A percentile compares a stretch with the other conserved stretches of the same genome.
phyloP scores from a whole-genome alignment of 2,888 invertebrate species.

The Eupithecia tripunctaria region DNA sequence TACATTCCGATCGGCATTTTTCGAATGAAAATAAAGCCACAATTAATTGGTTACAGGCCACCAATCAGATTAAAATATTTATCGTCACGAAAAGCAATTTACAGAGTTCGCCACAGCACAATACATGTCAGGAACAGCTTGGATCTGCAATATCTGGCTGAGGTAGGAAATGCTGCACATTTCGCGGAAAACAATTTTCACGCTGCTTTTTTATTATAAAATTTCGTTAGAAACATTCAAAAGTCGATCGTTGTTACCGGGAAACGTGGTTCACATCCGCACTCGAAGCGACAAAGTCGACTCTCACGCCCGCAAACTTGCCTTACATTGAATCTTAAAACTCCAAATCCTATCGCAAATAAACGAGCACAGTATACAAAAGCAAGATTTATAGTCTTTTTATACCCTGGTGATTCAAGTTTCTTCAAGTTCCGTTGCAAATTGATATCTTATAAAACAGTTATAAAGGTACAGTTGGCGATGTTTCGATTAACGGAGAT shows the following conservation, averaged over 20 bases:
- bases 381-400: constrained; percentile 61
- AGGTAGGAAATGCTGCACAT: constrained; percentile 67
- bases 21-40: constrained; percentile 69
- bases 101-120: constrained; percentile 78
- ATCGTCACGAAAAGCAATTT: constrained; percentile 82
- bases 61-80: constrained; percentile 83
- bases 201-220: constrained; percentile 46
- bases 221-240: constrained; percentile 33
- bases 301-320: constrained; percentile 35
- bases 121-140: constrained; percentile 77
- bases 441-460: constrained; percentile 61
- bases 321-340: constrained; percentile 52
- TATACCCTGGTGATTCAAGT: constrained; percentile 62
- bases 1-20: constrained; percentile 46
- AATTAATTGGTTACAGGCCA: constrained; percentile 80
- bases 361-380: constrained; percentile 62
- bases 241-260: constrained; percentile 30
- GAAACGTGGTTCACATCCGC: constrained; percentile 27
- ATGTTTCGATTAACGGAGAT: constrained; percentile 47
- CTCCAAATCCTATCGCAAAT: constrained; percentile 60
- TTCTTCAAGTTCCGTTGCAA: constrained; percentile 62
- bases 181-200: constrained; percentile 63
- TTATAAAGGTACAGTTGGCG: constrained; percentile 51
- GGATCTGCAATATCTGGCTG: constrained; percentile 73
- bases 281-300: constrained; percentile 24